These are phyloP conservation scores for Netelia virgata DNA, from an alignment of 2,888 invertebrate genomes.

Conservation along the genomic window DNA sequence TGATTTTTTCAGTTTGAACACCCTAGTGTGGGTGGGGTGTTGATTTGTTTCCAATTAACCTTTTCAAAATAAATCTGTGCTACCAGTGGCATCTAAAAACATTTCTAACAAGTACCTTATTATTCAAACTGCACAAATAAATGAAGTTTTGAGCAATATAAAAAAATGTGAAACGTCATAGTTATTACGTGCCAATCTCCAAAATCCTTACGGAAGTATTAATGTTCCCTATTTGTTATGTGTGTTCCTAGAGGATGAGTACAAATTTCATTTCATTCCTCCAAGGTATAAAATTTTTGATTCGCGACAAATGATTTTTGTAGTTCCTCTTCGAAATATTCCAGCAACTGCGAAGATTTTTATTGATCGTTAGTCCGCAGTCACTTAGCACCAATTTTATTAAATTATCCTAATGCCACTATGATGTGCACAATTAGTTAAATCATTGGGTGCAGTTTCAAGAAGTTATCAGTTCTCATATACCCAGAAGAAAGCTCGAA, in stretches of 20 bases:
- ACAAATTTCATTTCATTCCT: slow-evolving; percentile 70
- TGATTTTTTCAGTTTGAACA: too few species aligned
- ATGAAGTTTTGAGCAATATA: slow-evolving; percentile 15
- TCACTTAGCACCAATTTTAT: slow-evolving; percentile 71
- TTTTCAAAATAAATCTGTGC: too few species aligned
- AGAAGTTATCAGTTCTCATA: slow-evolving; percentile 69
- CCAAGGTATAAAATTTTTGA: slow-evolving; percentile 63
- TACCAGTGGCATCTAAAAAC: too few species aligned
- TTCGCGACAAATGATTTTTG: not conserved
- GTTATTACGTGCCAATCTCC: slow-evolving; percentile 69
- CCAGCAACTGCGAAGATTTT: slow-evolving; percentile 66
- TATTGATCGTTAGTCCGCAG: slow-evolving; percentile 71
- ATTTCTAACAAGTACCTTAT: too few species aligned
- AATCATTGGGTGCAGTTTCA: slow-evolving; percentile 67
- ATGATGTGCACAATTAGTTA: slow-evolving; percentile 71
- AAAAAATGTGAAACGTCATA: not conserved
- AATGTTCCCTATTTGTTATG: slow-evolving; percentile 71
- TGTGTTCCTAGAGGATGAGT: slow-evolving; percentile 71
- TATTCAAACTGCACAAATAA: not conserved
- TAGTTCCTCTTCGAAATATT: slow-evolving; percentile 12
- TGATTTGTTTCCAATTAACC: too few species aligned
- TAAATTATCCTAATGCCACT: slow-evolving; percentile 69
- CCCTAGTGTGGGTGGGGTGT: too few species aligned
- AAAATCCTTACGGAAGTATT: slow-evolving; percentile 61
- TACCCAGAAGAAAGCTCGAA: slow-evolving; percentile 56